phyloP scores from a whole-genome alignment of 2,113 vertebrate species.

The Chionomys nivalis region DNA sequence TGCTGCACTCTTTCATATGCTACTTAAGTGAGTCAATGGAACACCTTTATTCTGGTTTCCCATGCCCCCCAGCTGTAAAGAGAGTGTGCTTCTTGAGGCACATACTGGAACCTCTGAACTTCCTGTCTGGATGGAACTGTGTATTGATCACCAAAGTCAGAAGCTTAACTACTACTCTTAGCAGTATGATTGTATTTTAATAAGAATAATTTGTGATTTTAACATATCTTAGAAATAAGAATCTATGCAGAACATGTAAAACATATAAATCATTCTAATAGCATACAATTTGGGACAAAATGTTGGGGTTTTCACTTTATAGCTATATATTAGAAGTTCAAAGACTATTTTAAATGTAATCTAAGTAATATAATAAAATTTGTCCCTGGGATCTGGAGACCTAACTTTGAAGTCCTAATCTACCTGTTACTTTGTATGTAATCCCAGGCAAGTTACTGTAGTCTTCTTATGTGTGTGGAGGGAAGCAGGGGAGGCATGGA shows the following conservation, averaged over 20 bases:
- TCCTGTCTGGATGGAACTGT: neutral
- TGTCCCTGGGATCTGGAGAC: constrained; percentile 3
- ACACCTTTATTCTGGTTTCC: neutral
- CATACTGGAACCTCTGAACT: neutral
- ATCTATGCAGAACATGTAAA: constrained; percentile 46
- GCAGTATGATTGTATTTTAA: constrained; percentile 18
- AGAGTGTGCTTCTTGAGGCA: neutral
- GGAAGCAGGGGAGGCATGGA: neutral
- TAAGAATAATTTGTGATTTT: constrained; percentile 24
- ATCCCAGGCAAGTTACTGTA: neutral
- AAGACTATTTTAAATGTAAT: neutral
- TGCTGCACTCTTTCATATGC: neutral
- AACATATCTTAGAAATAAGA: constrained; percentile 31
- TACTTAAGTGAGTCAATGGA: neutral
- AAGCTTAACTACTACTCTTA: constrained; percentile 11
- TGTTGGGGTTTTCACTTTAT: constrained; percentile 52
- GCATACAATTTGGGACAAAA: constrained; percentile 8
- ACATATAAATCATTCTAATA: constrained; percentile 30
- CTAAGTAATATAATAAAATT: neutral
- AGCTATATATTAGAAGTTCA: constrained; percentile 49
- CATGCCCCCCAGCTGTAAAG: neutral
- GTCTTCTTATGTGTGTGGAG: neutral
- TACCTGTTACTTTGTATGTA: neutral
- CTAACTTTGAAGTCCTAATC: neutral
- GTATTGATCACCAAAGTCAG: constrained; percentile 27